These are phyloP conservation scores for Dolichallabes microphthalmus DNA, from an alignment of 2,113 vertebrate species.

Conservation along the genomic window DNA sequence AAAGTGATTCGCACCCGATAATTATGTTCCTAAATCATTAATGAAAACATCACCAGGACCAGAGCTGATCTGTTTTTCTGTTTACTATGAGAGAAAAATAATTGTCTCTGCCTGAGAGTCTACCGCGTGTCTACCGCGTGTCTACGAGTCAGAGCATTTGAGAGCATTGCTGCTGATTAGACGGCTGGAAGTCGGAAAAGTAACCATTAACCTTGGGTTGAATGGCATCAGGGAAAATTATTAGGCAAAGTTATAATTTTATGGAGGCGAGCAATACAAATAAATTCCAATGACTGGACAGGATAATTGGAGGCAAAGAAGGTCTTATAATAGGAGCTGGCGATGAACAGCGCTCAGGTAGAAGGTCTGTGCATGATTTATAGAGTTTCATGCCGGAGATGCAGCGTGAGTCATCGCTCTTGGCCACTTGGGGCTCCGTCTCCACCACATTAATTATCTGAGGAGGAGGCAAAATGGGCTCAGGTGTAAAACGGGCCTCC, in stretches of 20 bases:
- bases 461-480: constrained; percentile 58
- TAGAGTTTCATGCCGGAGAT: constrained; percentile 60
- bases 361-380: constrained; percentile 73
- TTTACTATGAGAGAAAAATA: constrained; percentile 63
- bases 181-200: constrained; percentile 70
- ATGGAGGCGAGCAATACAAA: constrained; percentile 73
- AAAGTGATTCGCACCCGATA: neutral
- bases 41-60: neutral
- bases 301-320: constrained; percentile 72
- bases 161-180: constrained; percentile 59
- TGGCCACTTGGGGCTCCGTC: constrained; percentile 66
- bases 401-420: constrained; percentile 73
- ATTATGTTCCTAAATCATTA: neutral
- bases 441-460: constrained; percentile 72
- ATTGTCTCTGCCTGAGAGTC: constrained; percentile 60
- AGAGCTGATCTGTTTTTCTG: neutral
- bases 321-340: constrained; percentile 69
- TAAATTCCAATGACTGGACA: constrained; percentile 74
- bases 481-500: constrained; percentile 62
- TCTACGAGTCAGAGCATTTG: constrained; percentile 44
- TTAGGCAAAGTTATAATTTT: constrained; percentile 80
- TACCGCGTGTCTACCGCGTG: neutral
- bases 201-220: constrained; percentile 77
- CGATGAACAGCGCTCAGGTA: constrained; percentile 69
- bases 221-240: constrained; percentile 73